These are phyloP conservation scores for Diadromus collaris DNA, from an alignment of 2,888 invertebrate species.

Conservation along the genomic window DNA sequence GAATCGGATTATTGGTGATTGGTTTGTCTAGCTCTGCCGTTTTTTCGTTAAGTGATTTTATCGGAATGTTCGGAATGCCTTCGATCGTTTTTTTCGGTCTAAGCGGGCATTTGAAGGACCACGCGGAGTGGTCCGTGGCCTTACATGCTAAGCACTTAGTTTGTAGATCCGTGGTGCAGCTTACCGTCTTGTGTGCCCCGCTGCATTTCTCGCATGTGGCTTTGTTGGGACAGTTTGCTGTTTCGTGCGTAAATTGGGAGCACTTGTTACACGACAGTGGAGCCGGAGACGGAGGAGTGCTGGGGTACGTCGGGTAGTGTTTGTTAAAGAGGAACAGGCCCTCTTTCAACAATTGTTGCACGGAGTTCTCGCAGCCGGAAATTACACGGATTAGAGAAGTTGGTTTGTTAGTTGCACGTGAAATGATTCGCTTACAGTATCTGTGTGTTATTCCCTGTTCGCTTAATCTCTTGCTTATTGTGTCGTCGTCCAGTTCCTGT, in stretches of 20 bases:
- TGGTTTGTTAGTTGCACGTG: slow-evolving; percentile 41
- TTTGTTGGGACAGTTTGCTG: slow-evolving; percentile 1
- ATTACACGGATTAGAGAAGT: slow-evolving; percentile 24
- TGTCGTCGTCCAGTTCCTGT: neutral
- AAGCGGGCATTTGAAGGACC: slow-evolving; percentile 18
- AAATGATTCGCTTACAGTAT: slow-evolving; percentile 24
- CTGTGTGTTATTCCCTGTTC: neutral
- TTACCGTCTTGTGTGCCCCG: neutral
- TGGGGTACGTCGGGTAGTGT: slow-evolving; percentile 33
- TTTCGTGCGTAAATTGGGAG: slow-evolving; percentile 10
- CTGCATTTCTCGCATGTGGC: slow-evolving; percentile 13
- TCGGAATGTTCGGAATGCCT: slow-evolving; percentile 5
- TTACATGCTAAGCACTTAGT: slow-evolving; percentile 14
- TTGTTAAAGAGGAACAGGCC: slow-evolving; percentile 31
- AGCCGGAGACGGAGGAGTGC: slow-evolving; percentile 22
- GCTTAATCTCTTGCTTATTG: neutral
- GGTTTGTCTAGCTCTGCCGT: neutral
- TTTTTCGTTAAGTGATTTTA: slow-evolving; percentile 17
- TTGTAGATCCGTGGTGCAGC: slow-evolving; percentile 2
- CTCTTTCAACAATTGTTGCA: slow-evolving; percentile 26
- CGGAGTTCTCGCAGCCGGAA: slow-evolving; percentile 27
- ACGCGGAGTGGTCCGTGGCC: slow-evolving; percentile 13
- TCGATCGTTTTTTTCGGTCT: neutral
- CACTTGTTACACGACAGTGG: slow-evolving; percentile 8
- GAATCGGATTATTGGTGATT: slow-evolving; percentile 8